Evolutionary conservation across 1,140 invertebrate species (phyloP).

Genomic region (Dolichoris vasculosae): DNA sequence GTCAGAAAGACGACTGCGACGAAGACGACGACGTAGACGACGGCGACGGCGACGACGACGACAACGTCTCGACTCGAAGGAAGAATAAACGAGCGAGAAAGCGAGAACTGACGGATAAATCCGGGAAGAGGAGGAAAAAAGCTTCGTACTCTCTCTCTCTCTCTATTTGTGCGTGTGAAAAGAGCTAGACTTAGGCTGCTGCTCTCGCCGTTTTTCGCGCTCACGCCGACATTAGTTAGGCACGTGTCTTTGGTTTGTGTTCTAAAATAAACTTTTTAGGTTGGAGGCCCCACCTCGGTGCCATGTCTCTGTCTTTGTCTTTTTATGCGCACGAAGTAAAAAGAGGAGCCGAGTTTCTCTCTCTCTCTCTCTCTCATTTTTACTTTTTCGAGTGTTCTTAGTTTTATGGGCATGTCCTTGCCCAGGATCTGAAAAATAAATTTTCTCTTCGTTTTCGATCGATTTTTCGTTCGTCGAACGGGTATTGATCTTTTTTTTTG

Average conservation of each 20-base stretch:
- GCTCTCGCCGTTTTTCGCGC: slow-evolving; percentile 4
- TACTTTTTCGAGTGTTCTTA: not conserved
- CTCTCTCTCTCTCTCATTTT: not conserved
- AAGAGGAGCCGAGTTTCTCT: not conserved
- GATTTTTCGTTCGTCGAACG: no score
- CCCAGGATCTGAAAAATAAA: not conserved
- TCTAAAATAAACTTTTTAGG: slow-evolving; percentile 57
- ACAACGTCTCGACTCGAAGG: not conserved
- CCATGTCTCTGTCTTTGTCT: not conserved
- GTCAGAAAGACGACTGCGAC: not conserved
- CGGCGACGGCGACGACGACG: not conserved
- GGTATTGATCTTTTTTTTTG: no score
- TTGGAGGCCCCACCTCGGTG: slow-evolving; percentile 30
- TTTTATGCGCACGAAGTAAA: not conserved
- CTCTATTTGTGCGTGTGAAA: no score
- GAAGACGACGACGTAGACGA: not conserved
- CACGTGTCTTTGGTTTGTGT: slow-evolving; percentile 45
- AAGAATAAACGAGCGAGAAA: not conserved
- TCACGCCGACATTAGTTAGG: not conserved
- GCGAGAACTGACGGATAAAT: not conserved
- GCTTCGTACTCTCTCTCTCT: no score
- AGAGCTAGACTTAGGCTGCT: slow-evolving; percentile 7
- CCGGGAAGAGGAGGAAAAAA: slow-evolving; percentile 1
- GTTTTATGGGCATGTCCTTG: not conserved
- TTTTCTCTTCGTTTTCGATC: not conserved